phyloP scores from a whole-genome alignment of 2,113 vertebrate genomes.

The Ailurus styani region DNA sequence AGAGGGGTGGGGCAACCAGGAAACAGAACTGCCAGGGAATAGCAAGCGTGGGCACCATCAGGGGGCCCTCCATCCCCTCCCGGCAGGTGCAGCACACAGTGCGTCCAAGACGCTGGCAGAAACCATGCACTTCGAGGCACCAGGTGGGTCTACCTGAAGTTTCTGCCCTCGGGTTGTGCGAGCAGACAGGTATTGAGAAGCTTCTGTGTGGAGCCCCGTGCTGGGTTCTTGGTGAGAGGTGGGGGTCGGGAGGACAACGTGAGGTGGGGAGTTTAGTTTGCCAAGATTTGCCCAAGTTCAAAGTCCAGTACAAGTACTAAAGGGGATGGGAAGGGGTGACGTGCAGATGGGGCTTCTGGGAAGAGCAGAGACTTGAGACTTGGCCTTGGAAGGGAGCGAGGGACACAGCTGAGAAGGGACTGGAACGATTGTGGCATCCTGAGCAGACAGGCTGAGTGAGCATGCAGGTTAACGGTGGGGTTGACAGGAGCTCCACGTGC shows the following conservation, averaged over 20 bases:
- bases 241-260: fast-evolving
- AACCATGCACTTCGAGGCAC: fast-evolving
- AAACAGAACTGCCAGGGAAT: fast-evolving
- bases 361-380: not conserved
- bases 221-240: not conserved
- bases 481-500: fast-evolving
- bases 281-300: not conserved
- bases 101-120: not conserved
- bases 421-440: fast-evolving
- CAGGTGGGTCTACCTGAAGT: fast-evolving
- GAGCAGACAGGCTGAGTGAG: not conserved
- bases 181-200: not conserved
- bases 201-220: not conserved
- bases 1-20: not conserved
- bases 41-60: no score
- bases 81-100: fast-evolving
- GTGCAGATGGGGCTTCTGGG: not conserved
- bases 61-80: fast-evolving
- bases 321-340: fast-evolving
- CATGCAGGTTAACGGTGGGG: fast-evolving
- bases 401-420: not conserved
- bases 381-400: not conserved
- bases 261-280: not conserved
- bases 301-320: not conserved
- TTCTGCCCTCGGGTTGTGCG: not conserved